Conservation (phyloP, 2,113 vertebrate genomes). For the Sphaerodactylus townsendi region DNA sequence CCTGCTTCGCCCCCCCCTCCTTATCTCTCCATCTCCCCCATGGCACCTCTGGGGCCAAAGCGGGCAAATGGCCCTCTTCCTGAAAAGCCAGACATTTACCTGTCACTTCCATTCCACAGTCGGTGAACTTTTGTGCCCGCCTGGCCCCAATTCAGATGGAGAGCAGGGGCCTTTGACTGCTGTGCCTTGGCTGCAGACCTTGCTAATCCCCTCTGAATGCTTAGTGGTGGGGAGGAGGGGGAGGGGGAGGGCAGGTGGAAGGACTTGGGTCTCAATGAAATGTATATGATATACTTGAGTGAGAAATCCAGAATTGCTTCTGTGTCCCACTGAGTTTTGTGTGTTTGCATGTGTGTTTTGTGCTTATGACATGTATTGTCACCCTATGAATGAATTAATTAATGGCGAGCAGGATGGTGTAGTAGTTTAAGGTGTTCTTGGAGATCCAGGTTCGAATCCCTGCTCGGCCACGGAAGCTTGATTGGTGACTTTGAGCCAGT, state of each 20-base stretch:
- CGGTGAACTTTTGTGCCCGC: background rate
- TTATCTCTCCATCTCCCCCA: background rate
- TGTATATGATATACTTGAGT: background rate
- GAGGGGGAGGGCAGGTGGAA: background rate
- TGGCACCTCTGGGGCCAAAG: background rate
- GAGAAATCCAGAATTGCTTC: too few species aligned
- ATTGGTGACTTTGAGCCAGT: too few species aligned
- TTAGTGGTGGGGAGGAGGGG: background rate
- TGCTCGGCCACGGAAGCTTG: too few species aligned
- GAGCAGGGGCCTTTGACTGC: background rate
- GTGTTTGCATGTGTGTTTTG: too few species aligned
- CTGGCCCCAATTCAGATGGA: background rate
- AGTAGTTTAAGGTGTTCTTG: too few species aligned
- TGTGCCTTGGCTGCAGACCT: background rate
- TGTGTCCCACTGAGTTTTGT: too few species aligned
- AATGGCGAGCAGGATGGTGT: too few species aligned
- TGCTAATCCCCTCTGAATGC: background rate
- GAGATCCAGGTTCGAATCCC: too few species aligned
- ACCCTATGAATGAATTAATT: too few species aligned
- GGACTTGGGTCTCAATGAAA: background rate
- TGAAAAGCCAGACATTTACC: background rate
- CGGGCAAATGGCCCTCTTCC: background rate
- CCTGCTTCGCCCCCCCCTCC: background rate
- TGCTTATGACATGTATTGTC: too few species aligned
- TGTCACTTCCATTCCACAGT: conserved; percentile 1